Conservation (phyloP, 2,797 vertebrate species). For the Carapus acus region DNA sequence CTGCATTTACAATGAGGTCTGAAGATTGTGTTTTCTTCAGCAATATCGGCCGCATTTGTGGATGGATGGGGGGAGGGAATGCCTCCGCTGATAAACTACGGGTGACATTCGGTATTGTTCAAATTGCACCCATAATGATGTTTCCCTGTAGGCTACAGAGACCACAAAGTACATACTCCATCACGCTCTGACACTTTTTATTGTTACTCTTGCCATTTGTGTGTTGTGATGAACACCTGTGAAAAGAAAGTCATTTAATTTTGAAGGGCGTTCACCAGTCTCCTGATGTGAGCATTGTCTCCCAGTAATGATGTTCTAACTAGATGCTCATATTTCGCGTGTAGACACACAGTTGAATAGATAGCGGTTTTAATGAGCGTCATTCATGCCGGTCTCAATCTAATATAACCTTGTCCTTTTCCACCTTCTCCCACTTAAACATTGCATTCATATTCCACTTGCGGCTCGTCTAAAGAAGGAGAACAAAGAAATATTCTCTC, state of each 20-base stretch:
- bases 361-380: constrained; percentile 50
- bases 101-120: background rate
- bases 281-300: constrained; percentile 10
- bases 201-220: constrained; percentile 4
- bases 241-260: constrained; percentile 27
- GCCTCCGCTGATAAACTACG: background rate
- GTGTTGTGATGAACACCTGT: constrained; percentile 4
- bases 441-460: constrained; percentile 31
- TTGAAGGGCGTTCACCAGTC: constrained; percentile 23
- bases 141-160: background rate
- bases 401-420: constrained; percentile 51
- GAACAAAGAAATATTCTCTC: constrained; percentile 20
- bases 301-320: constrained; percentile 31
- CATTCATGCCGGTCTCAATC: constrained; percentile 28
- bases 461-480: constrained; percentile 5
- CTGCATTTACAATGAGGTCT: no score
- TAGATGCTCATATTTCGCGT: constrained; percentile 23
- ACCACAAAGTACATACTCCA: background rate
- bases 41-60: background rate
- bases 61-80: background rate
- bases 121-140: background rate
- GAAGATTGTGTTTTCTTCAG: background rate
- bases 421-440: constrained; percentile 19
- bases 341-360: constrained; percentile 29
- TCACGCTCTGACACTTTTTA: background rate